phyloP scores from a whole-genome alignment of 92 coral and sea anemone genomes.

The Pocillopora grandis region DNA sequence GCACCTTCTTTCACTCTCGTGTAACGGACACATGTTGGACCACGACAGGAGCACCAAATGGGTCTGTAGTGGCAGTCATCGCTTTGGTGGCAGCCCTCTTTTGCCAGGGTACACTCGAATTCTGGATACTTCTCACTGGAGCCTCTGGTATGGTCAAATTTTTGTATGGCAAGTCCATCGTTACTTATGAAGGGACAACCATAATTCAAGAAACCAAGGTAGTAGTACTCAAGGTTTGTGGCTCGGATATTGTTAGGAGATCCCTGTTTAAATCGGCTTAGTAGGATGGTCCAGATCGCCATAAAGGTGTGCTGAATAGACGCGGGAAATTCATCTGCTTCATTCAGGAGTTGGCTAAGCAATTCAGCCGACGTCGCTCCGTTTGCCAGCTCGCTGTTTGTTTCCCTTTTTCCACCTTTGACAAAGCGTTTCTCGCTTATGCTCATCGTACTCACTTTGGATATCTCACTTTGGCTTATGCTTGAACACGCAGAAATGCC shows the following conservation, averaged over 20 bases:
- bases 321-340: conserved; percentile 12
- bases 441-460: not conserved
- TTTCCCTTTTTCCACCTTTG: conserved; percentile 41
- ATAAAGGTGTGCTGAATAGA: conserved; percentile 33
- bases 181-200: not conserved
- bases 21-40: not conserved
- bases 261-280: not conserved
- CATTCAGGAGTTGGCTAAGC: conserved; percentile 29
- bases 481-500: conserved; percentile 32
- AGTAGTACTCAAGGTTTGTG: not conserved
- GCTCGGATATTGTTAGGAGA: conserved; percentile 1
- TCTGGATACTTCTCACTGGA: not conserved
- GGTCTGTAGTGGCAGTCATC: conserved; percentile 22
- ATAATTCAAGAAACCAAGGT: not conserved
- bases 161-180: not conserved
- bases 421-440: conserved; percentile 14
- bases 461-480: conserved; percentile 11
- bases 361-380: conserved; percentile 22
- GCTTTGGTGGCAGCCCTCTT: not conserved
- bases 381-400: conserved; percentile 34
- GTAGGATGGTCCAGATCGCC: conserved; percentile 45
- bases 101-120: conserved; percentile 1
- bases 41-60: conserved; percentile 28
- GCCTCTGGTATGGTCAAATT: conserved; percentile 1
- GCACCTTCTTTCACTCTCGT: not conserved